Evolutionary conservation across 35 echinoderm and acorn worm genomes (phyloP).

Genomic region (Nesometra sesokonis): DNA sequence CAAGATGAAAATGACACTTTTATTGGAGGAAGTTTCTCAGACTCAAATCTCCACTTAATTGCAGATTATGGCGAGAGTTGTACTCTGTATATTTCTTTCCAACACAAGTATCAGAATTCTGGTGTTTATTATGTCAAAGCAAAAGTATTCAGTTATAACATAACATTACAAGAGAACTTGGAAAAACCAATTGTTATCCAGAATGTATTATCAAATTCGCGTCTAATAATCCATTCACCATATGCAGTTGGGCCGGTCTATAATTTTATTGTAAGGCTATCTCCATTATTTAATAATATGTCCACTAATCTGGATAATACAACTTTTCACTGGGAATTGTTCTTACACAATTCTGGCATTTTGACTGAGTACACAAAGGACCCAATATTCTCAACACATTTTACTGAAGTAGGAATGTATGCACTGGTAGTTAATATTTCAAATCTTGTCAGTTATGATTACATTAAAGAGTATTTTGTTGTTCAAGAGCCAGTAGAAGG

Average conservation of each 20-base stretch:
- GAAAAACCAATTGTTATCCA: neutral
- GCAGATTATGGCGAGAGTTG: slow-evolving; percentile 84
- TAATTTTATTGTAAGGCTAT: neutral
- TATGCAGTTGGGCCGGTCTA: neutral
- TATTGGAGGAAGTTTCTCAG: slow-evolving; percentile 32
- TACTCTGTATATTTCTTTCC: slow-evolving; percentile 54
- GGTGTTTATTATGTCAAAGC: slow-evolving; percentile 26
- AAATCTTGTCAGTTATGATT: neutral
- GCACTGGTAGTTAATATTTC: neutral
- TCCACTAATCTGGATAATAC: neutral
- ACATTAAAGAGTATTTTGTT: neutral
- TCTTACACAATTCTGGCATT: neutral
- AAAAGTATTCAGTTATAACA: neutral
- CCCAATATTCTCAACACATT: neutral
- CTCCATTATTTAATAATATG: neutral
- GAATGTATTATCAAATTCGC: neutral
- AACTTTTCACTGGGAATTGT: neutral
- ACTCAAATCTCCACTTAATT: slow-evolving; percentile 49
- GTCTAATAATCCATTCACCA: neutral
- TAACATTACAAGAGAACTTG: neutral
- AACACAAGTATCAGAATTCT: slow-evolving; percentile 39
- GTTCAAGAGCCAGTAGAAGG: slow-evolving; percentile 4
- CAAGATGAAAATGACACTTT: slow-evolving; percentile 75
- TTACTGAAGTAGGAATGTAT: neutral
- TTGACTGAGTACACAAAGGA: neutral